A percentile compares a stretch with the other conserved stretches of the same genome.
These are phyloP conservation scores for Chiloscyllium punctatum DNA, from an alignment of 2,797 vertebrate species.

Conservation along the genomic window DNA sequence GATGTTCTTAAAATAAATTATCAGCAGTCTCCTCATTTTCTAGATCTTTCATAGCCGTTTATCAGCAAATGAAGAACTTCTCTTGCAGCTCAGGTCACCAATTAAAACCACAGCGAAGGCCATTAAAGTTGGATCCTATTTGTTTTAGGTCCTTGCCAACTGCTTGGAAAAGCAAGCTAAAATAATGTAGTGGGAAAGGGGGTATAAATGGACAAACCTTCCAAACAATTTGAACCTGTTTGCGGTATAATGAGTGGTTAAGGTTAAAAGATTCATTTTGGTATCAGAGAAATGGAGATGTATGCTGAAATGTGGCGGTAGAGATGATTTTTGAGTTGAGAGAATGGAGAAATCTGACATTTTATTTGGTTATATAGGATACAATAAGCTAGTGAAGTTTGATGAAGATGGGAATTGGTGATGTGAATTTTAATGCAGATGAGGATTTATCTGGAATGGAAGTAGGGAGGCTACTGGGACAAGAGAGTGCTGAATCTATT, in stretches of 20 bases:
- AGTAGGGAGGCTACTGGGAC: neutral
- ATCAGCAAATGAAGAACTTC: neutral
- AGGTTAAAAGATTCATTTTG: neutral
- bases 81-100: neutral
- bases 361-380: neutral
- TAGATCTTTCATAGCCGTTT: neutral
- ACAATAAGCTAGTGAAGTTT: neutral
- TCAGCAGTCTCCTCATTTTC: neutral
- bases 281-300: neutral
- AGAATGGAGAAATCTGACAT: neutral
- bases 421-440: no score
- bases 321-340: neutral
- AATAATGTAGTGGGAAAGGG: neutral
- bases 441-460: neutral
- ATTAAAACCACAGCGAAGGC: neutral
- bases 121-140: neutral
- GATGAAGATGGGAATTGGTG: neutral
- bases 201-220: neutral
- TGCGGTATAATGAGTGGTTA: neutral
- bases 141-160: neutral
- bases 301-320: neutral
- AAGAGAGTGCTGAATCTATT: neutral
- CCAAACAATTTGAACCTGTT: neutral
- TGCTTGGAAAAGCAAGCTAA: neutral
- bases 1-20: neutral